phyloP scores from a whole-genome alignment of 2,113 vertebrate genomes.

The Salvelinus namaycush region DNA sequence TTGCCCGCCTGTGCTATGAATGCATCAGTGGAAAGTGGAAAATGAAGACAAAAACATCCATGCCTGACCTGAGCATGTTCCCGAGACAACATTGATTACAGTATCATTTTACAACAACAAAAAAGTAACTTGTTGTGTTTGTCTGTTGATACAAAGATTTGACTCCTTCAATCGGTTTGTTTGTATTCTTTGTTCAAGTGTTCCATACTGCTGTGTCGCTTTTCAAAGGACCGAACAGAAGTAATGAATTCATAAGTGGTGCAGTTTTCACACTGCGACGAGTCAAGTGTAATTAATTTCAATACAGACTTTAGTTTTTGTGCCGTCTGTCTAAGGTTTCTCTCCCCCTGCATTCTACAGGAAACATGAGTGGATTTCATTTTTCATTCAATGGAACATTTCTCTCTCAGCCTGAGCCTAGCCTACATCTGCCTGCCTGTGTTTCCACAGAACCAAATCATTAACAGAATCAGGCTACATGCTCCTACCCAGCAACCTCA shows the following conservation, averaged over 20 bases:
- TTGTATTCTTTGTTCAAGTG: neutral
- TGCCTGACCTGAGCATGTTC: no score
- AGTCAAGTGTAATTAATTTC: conserved; percentile 35
- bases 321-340: conserved; percentile 24
- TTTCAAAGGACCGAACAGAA: conserved; percentile 16
- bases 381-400: conserved; percentile 47
- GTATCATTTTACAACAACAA: neutral
- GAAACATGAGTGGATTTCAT: conserved; percentile 47
- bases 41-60: no score
- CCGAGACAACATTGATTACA: neutral
- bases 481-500: conserved; percentile 22
- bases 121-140: conserved; percentile 26
- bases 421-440: conserved; percentile 32
- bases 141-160: conserved; percentile 22
- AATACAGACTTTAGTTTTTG: conserved; percentile 24
- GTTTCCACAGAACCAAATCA: conserved; percentile 52
- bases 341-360: conserved; percentile 16
- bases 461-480: conserved; percentile 47
- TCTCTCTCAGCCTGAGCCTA: conserved; percentile 30
- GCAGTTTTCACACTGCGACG: conserved; percentile 22
- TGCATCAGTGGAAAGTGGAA: neutral
- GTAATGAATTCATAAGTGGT: conserved; percentile 29
- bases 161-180: neutral
- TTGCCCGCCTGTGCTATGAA: neutral
- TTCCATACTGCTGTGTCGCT: conserved; percentile 1